Evolutionary conservation across 2,797 vertebrate species (phyloP), one percentile per base, ranked within the genome.

Genomic region (Sylvia borin): DNA sequence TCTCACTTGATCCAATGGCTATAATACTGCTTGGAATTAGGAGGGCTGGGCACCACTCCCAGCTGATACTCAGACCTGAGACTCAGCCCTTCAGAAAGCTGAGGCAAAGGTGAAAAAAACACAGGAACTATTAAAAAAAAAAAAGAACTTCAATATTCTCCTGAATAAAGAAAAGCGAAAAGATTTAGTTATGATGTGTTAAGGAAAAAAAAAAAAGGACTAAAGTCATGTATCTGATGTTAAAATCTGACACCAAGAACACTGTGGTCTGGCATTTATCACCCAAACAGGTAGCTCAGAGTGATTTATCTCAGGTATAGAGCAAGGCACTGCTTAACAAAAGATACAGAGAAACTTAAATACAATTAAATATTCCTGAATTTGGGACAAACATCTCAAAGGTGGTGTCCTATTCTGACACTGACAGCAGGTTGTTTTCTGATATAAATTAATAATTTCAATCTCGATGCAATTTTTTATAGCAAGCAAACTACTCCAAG

Each of bases 391-490:
- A 29, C 14, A 48, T 50, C 40, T 89, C 64, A 29, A 32, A 73
- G 61, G 29, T 9, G 3, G 8, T 87, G 57, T 84, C 45, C 10
- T 45, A 13, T 64, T 78, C 84, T 82, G 67, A 82, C 48, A 62
- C 5, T 31, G 32, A 65, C 17, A 81, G 50, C 38, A 83, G 75
- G 38, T 9, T 78, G 27, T 61, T 75, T 86, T 68, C 43, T 92
- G 36, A 53, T 38, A 42, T 58, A 81, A 95, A 94, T 91, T 73
- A 89, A 27, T 86, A 51, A 73, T 55, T 89, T 87, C 75, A 60
- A 65, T 85, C 71, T 55, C 48, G 34, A 88, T 57, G 86, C 34
- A 75, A 38, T 85, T 84, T 71, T 88, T 94, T 17, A 70, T 19
- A 93, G 70, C 48, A 83, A 85, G 32, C 20, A 78, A 88, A 73